Conservation (phyloP, 2,888 invertebrate species). For the Matsumyia berberina region DNA sequence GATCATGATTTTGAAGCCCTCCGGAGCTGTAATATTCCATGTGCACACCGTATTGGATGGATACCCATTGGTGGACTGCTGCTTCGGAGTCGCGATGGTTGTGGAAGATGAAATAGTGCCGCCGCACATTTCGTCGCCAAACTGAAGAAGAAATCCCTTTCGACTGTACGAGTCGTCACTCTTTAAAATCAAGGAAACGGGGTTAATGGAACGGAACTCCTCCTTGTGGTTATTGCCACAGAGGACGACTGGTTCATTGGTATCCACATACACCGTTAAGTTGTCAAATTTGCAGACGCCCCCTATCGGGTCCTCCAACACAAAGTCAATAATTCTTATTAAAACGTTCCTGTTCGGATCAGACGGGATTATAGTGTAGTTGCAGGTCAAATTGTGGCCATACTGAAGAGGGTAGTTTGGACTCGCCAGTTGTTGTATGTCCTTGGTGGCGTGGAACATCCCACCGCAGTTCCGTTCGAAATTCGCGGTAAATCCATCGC, state of each 20-base stretch:
- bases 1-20: slow-evolving; percentile 86
- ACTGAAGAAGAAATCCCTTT: slow-evolving; percentile 84
- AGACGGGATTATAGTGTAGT: slow-evolving; percentile 87
- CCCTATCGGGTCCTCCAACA: slow-evolving; percentile 87
- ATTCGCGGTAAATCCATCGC: slow-evolving; percentile 89
- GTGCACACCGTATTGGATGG: slow-evolving; percentile 86
- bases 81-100: slow-evolving; percentile 85
- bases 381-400: slow-evolving; percentile 86
- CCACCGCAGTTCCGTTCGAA: slow-evolving; percentile 93
- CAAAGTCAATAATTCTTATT: slow-evolving; percentile 81
- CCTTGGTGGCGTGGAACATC: slow-evolving; percentile 85
- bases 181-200: slow-evolving; percentile 85
- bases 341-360: slow-evolving; percentile 82
- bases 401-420: slow-evolving; percentile 91
- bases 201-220: slow-evolving; percentile 80
- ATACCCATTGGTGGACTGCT: slow-evolving; percentile 83
- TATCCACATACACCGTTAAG: slow-evolving; percentile 84
- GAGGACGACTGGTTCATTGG: slow-evolving; percentile 75
- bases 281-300: slow-evolving; percentile 85
- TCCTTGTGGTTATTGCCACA: slow-evolving; percentile 85
- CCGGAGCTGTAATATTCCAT: slow-evolving; percentile 91
- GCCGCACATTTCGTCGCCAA: slow-evolving; percentile 89
- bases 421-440: slow-evolving; percentile 87
- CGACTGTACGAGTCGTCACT: slow-evolving; percentile 85
- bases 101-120: slow-evolving; percentile 88